A percentile compares a stretch with the other conserved stretches of the same genome.
Conservation (phyloP, 2,888 invertebrate species). For the Agriopis marginaria region DNA sequence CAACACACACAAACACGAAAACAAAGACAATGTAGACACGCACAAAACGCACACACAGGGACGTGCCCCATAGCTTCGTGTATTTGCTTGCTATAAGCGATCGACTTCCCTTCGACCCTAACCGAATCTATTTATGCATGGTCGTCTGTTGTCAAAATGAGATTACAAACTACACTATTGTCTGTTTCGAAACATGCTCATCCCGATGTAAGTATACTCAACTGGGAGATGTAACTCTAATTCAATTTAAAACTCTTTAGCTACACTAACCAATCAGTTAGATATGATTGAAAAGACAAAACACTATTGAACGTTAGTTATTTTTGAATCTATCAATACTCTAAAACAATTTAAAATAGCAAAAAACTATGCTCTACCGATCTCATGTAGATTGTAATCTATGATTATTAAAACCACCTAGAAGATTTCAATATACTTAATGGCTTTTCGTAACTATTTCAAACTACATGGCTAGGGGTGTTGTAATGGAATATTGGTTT, state of each 20-base stretch:
- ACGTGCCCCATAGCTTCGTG: conserved; percentile 79
- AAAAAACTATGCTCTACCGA: conserved; percentile 66
- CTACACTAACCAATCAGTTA: conserved; percentile 65
- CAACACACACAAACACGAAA: conserved; percentile 87
- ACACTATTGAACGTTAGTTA: conserved; percentile 61
- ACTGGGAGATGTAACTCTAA: conserved; percentile 70
- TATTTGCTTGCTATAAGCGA: conserved; percentile 85
- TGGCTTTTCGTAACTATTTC: conserved; percentile 51
- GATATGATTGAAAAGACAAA: conserved; percentile 64
- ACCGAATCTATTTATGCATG: conserved; percentile 46
- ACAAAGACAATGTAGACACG: conserved; percentile 87
- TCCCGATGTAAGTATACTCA: conserved; percentile 70
- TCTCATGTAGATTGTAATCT: conserved; percentile 61
- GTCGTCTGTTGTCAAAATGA: conserved; percentile 58
- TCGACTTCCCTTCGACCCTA: conserved; percentile 47
- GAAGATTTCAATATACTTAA: conserved; percentile 50
- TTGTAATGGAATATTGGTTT: conserved; percentile 83
- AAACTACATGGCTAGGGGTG: conserved; percentile 72
- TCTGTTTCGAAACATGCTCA: conserved; percentile 73
- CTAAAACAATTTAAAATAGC: conserved; percentile 59
- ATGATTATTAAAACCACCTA: conserved; percentile 54
- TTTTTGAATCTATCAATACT: conserved; percentile 63
- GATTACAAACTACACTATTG: conserved; percentile 70
- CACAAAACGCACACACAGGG: conserved; percentile 84
- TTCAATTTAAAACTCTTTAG: conserved; percentile 55